These are phyloP conservation scores for Mastigias papua DNA, from an alignment of 30 jellyfish, hydroid and myxozoan genomes.

Conservation along the genomic window DNA sequence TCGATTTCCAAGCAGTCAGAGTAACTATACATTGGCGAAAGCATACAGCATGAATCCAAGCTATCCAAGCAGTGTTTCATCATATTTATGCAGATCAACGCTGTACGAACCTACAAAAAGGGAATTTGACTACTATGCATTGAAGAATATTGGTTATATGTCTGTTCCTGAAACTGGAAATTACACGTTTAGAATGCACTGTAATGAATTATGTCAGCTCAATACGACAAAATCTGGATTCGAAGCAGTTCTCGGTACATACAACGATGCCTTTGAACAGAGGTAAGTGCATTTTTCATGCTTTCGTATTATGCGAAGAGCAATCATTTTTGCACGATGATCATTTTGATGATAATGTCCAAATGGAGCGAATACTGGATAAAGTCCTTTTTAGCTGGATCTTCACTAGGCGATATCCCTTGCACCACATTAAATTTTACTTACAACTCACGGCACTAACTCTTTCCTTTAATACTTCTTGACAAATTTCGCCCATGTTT, in stretches of 20 bases:
- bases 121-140: slow-evolving; percentile 38
- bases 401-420: no score
- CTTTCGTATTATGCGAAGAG: no score
- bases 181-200: slow-evolving; percentile 44
- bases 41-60: slow-evolving; percentile 10
- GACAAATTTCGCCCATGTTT: no score
- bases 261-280: background rate
- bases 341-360: no score
- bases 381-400: no score
- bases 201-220: slow-evolving; percentile 57
- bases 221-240: slow-evolving; percentile 16
- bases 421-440: no score
- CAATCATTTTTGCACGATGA: no score
- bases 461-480: no score
- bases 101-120: slow-evolving; percentile 42
- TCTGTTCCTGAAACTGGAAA: slow-evolving; percentile 19
- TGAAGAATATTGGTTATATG: slow-evolving; percentile 47
- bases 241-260: slow-evolving; percentile 35
- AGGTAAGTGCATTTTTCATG: no score
- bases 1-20: background rate
- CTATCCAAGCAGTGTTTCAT: slow-evolving; percentile 46
- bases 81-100: slow-evolving; percentile 46
- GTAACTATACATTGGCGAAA: background rate
- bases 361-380: no score
- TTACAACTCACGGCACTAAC: no score